Base-by-base conservation (phyloP, 2,888 invertebrate genomes). In the Dicyrtomina minuta region DNA sequence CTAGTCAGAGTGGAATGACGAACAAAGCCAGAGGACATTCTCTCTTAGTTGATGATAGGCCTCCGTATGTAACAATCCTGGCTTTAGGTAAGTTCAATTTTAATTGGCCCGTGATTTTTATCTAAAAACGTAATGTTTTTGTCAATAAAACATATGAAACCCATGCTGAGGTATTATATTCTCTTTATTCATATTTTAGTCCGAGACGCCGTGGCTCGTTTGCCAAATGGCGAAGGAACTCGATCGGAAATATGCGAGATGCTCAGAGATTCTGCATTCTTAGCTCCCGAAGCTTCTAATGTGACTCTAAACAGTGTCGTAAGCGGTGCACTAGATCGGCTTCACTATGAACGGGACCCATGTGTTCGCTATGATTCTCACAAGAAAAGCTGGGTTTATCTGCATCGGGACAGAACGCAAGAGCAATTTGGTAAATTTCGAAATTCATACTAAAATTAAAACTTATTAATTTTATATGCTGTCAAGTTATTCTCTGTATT, bases 141-240 rank as follows among this genome's bases (percentile, higher is more conserved):
- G n/a, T n/a, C n/a, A n/a, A n/a, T n/a, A n/a, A n/a, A n/a, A n/a
- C n/a, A n/a, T n/a, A n/a, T n/a, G n/a, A n/a, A n/a, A n/a, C n/a
- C n/a, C n/a, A n/a, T n/a, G n/a, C n/a, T n/a, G n/a, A n/a, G n/a
- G n/a, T n/a, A n/a, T n/a, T n/a, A n/a, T n/a, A n/a, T n/a, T n/a
- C n/a, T n/a, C n/a, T n/a, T n/a, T n/a, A n/a, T n/a, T 55, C 1
- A 26, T 13, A 60, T 43, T 43, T 46, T 27, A 82, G 93, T 96
- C n/a, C 85, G 96, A 43, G 96, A 96, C 84, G 93, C 96, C 0
- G 91, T 94, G 0, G 95, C 96, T 0, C 85, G 96, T 22, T 84
- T 96, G 77, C 96, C 96, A 0, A 96, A 96, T 81, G 96, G 96
- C 0, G 94, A 96, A 84, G 96, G 94, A 15, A 93, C 95, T 0